Conservation (phyloP, 2,888 invertebrate species). For the Colostygia pectinataria region DNA sequence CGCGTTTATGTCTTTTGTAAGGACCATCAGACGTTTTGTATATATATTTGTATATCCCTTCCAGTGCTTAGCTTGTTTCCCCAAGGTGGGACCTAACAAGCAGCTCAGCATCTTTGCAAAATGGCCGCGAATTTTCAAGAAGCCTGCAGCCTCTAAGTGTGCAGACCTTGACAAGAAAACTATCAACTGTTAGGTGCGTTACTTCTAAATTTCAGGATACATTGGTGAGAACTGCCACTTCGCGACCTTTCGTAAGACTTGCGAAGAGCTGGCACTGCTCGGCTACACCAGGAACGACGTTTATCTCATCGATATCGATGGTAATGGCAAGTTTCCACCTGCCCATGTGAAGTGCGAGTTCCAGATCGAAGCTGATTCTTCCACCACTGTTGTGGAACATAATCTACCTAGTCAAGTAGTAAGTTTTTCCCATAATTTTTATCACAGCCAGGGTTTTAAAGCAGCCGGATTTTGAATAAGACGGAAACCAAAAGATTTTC, state of each 20-base stretch:
- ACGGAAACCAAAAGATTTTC: too few relatives aligned
- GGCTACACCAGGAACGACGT: slow-evolving; percentile 95
- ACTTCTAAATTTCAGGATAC: slow-evolving; percentile 80
- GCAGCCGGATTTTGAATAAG: too few relatives aligned
- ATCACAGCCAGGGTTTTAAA: too few relatives aligned
- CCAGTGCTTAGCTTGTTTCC: neutral
- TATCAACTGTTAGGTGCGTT: too few relatives aligned
- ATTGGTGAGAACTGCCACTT: slow-evolving; percentile 97
- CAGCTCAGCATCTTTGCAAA: too few relatives aligned
- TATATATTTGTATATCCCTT: neutral
- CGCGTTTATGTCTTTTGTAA: slow-evolving; percentile 12
- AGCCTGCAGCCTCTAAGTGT: too few relatives aligned
- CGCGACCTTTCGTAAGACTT: slow-evolving; percentile 94
- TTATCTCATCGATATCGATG: slow-evolving; percentile 96
- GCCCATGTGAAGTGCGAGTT: slow-evolving; percentile 96
- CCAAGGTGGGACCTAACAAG: too few relatives aligned
- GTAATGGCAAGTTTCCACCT: slow-evolving; percentile 95
- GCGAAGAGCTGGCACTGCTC: slow-evolving; percentile 94
- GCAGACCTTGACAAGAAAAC: too few relatives aligned
- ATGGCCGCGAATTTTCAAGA: too few relatives aligned
- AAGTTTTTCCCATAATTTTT: too few relatives aligned
- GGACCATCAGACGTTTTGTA: neutral
- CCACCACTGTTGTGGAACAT: slow-evolving; percentile 94
- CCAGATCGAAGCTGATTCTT: slow-evolving; percentile 93
- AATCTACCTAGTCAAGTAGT: slow-evolving; percentile 94